Evolutionary conservation across 2,113 vertebrate species (phyloP).

Genomic region (Mungos mungo): DNA sequence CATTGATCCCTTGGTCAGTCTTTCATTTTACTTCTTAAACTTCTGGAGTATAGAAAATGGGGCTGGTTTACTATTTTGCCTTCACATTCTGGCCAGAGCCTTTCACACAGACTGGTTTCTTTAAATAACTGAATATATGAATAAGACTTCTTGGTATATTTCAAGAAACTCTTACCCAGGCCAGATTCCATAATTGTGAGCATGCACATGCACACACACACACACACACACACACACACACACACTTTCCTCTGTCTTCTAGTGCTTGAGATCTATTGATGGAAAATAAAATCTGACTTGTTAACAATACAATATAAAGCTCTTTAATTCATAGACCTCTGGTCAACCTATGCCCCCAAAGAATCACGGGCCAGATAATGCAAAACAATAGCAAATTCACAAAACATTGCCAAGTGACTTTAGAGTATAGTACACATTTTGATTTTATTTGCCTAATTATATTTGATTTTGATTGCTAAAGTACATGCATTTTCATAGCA

Average conservation of each 20-base stretch:
- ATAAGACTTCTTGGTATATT: not conserved
- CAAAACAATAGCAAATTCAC: not conserved
- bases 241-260: not conserved
- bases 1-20: not conserved
- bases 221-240: not conserved
- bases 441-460: not conserved
- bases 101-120: not conserved
- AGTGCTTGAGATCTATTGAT: not conserved
- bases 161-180: not conserved
- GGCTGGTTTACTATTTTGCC: not conserved
- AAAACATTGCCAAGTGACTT: not conserved
- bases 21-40: not conserved
- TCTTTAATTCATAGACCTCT: not conserved
- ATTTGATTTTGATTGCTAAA: not conserved
- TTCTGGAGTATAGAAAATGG: not conserved
- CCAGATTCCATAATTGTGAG: not conserved
- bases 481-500: not conserved
- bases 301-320: not conserved
- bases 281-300: not conserved
- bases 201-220: accelerated
- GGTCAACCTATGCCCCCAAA: not conserved
- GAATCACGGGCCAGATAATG: not conserved
- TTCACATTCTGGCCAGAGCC: not conserved
- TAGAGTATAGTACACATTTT: not conserved
- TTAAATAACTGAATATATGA: not conserved